Base-by-base conservation (phyloP, 2,888 invertebrate genomes). In the Agonopterix heracliana region DNA sequence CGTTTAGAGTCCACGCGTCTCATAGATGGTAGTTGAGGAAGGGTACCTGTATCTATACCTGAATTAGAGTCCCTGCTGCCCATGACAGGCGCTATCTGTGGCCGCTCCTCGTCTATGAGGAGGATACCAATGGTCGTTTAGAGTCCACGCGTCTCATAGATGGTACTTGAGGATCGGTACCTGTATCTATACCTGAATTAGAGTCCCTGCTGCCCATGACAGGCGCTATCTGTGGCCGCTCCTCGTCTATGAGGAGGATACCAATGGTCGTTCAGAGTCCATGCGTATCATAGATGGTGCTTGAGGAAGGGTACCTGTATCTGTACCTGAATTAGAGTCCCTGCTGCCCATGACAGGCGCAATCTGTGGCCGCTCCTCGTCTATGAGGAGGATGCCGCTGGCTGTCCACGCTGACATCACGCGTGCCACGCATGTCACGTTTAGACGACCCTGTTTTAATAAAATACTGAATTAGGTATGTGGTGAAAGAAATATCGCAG, bases 321-420 rank as follows among this genome's bases (percentile, higher is more conserved):
- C 26, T 5, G 26, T 26, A 86, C 86, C 86, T 64, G 82, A 76
- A 57, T 90, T 90, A 8, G 91, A 91, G 69, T 91, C 91, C 47
- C 90, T 83, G 54, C 91, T 92, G 59, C 92, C 92, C 78, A 92
- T 88, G 50, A 92, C 92, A 8, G 92, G 91, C 10, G 92, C 92
- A 45, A 92, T 90, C 69, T 91, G 90, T 41, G 92, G 92, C 60
- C 91, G 85, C 74, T 92, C 92, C 64, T 92, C 92, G 57, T 91
- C 91, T 49, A 92, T 66, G 45, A 89, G 71, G 43, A 91, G 76
- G 45, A 89, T 89, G n/a, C 89, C 85, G 58, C 89, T 82, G 53
- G 88, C 86, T 38, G 88, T 83, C 87, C 92, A 92, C 55, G 91
- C 89, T 44, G 90, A 84, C 68, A 91, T 84, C 67, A 92, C 89